Evolutionary conservation across 1,140 invertebrate genomes (phyloP).

Genomic region (Drosophila pachea): DNA sequence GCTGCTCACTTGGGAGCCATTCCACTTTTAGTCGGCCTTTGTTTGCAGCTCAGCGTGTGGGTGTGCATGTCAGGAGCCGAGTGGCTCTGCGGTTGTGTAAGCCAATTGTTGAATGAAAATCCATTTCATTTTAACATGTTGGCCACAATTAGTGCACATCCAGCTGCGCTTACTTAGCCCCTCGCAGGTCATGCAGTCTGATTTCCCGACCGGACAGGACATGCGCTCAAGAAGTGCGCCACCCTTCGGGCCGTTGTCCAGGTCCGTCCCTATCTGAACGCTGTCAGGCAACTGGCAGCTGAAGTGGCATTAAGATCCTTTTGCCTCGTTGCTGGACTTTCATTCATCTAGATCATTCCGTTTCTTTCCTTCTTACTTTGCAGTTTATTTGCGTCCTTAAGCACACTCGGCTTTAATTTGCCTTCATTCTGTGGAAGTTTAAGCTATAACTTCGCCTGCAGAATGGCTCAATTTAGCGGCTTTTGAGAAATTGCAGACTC

Average conservation of each 20-base stretch:
- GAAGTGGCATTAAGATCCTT: conserved; percentile 73
- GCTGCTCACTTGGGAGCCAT: conserved; percentile 46
- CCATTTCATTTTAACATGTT: conserved; percentile 78
- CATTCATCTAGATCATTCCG: conserved; percentile 33
- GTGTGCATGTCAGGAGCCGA: neutral
- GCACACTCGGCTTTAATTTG: conserved; percentile 57
- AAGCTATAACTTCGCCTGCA: conserved; percentile 15
- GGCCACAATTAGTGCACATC: conserved; percentile 76
- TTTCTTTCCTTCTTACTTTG: neutral
- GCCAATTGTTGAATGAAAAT: conserved; percentile 76
- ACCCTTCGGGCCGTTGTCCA: conserved; percentile 21
- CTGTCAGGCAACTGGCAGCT: conserved; percentile 74
- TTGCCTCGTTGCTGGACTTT: conserved; percentile 8
- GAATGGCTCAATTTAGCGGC: conserved; percentile 68
- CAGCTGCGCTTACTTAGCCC: conserved; percentile 49
- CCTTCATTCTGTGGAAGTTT: conserved; percentile 23
- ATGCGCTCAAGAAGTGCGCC: conserved; percentile 52
- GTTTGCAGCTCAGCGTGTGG: conserved; percentile 23
- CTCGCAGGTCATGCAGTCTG: conserved; percentile 13
- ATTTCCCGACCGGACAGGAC: conserved; percentile 39
- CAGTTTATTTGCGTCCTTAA: neutral
- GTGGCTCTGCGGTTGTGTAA: conserved; percentile 8
- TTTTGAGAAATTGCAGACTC: conserved; percentile 59
- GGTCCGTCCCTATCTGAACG: conserved; percentile 58
- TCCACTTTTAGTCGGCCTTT: conserved; percentile 21